phyloP scores from a whole-genome alignment of 2,888 invertebrate genomes.

The Marasmarcha lunaedactyla region DNA sequence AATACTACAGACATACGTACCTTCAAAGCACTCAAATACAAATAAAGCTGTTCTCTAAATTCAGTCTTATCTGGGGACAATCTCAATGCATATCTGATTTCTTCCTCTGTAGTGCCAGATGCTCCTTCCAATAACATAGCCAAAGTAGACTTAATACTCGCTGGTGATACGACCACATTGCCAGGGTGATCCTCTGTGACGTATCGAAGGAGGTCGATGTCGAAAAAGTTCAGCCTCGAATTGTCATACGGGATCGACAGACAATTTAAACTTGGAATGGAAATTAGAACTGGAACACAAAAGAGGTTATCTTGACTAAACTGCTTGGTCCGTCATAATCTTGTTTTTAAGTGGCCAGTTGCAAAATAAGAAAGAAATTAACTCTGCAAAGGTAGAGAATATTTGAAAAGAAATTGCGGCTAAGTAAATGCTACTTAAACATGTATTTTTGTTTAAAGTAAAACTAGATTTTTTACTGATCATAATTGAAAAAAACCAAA shows the following conservation, averaged over 20 bases:
- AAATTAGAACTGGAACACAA: constrained; percentile 27
- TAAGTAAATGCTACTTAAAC: no score
- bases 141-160: constrained; percentile 73
- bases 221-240: constrained; percentile 64
- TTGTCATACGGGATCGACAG: constrained; percentile 17
- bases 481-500: no score
- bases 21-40: constrained; percentile 32
- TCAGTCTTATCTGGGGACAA: constrained; percentile 47
- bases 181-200: constrained; percentile 40
- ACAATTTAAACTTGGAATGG: constrained; percentile 27
- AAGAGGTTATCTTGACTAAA: no score
- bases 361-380: no score
- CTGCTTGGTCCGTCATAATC: no score
- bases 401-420: no score
- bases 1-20: no score
- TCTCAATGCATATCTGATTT: constrained; percentile 69
- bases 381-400: no score
- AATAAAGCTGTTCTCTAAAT: constrained; percentile 38
- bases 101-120: constrained; percentile 61
- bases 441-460: no score
- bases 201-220: constrained; percentile 63
- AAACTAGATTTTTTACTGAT: no score
- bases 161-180: constrained; percentile 76
- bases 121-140: constrained; percentile 75
- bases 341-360: no score